These are phyloP conservation scores for Benthosema pterotum DNA, from an alignment of 2,797 vertebrate genomes.

Conservation along the genomic window DNA sequence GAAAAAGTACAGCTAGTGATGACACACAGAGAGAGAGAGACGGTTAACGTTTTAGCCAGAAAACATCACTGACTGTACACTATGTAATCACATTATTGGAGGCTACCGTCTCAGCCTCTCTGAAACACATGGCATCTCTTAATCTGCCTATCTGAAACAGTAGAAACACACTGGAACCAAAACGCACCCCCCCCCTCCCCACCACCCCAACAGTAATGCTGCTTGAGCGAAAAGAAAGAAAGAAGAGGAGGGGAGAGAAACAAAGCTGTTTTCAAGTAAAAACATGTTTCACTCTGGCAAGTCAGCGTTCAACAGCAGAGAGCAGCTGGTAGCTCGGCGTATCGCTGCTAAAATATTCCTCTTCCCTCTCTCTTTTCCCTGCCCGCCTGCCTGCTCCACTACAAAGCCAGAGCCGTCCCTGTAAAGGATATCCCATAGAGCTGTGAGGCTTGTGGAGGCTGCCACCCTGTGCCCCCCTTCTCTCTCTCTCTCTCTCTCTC, in stretches of 20 bases:
- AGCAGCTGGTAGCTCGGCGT: constrained; percentile 74
- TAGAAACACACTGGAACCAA: constrained; percentile 25
- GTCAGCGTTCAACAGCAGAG: constrained; percentile 54
- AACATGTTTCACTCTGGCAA: constrained; percentile 55
- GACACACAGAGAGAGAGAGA: constrained; percentile 40
- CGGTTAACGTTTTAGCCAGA: constrained; percentile 28
- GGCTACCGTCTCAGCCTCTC: constrained; percentile 54
- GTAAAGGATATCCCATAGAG: constrained; percentile 73
- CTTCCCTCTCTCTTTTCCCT: constrained; percentile 50
- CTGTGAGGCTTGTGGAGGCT: constrained; percentile 50
- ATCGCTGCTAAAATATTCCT: constrained; percentile 73
- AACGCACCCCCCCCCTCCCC: too few species aligned
- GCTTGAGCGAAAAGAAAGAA: constrained; percentile 15
- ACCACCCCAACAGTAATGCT: constrained; percentile 40
- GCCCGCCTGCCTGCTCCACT: constrained; percentile 50
- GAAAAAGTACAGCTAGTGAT: constrained; percentile 19
- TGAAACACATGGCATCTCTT: constrained; percentile 60
- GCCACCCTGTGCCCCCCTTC: constrained; percentile 33
- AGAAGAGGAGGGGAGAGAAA: too few species aligned
- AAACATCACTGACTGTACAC: constrained; percentile 39
- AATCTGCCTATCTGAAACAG: constrained; percentile 58
- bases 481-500: constrained; percentile 39
- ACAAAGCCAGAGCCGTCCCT: constrained; percentile 63
- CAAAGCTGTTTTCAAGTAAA: constrained; percentile 58
- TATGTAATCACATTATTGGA: constrained; percentile 58